A percentile compares a stretch with the other conserved stretches of the same genome.
phyloP scores from a whole-genome alignment of 53 echinoderm and acorn worm genomes.

The Echinarachnius parma region DNA sequence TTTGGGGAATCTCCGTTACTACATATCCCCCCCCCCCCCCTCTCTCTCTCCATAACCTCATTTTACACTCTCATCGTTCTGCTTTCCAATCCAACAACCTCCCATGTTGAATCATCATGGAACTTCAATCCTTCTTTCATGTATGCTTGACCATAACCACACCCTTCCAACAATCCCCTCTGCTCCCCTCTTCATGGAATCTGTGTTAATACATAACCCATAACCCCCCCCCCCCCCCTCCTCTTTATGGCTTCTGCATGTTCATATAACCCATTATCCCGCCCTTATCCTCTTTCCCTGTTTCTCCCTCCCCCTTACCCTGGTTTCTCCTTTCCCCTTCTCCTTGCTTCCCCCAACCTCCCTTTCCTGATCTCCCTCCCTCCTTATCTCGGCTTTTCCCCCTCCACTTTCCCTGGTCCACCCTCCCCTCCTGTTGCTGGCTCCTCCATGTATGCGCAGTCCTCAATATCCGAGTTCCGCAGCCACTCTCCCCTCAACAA shows the following conservation, averaged over 20 bases:
- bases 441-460: background rate
- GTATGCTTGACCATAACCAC: no score
- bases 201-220: background rate
- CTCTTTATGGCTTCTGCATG: background rate
- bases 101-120: no score
- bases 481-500: conserved; percentile 39
- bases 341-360: background rate
- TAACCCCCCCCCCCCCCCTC: background rate
- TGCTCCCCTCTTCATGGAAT: background rate
- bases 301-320: background rate
- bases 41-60: no score
- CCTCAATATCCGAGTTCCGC: conserved; percentile 29
- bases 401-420: background rate
- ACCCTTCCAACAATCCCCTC: no score
- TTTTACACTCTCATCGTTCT: no score
- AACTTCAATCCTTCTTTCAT: no score
- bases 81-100: no score
- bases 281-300: background rate
- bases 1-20: no score
- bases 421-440: background rate
- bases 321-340: background rate
- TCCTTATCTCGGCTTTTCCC: background rate
- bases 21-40: no score
- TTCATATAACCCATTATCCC: no score
- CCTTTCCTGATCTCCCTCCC: background rate